These are phyloP conservation scores for Cephus pulcher DNA, from an alignment of 2,888 invertebrate species.

Conservation along the genomic window DNA sequence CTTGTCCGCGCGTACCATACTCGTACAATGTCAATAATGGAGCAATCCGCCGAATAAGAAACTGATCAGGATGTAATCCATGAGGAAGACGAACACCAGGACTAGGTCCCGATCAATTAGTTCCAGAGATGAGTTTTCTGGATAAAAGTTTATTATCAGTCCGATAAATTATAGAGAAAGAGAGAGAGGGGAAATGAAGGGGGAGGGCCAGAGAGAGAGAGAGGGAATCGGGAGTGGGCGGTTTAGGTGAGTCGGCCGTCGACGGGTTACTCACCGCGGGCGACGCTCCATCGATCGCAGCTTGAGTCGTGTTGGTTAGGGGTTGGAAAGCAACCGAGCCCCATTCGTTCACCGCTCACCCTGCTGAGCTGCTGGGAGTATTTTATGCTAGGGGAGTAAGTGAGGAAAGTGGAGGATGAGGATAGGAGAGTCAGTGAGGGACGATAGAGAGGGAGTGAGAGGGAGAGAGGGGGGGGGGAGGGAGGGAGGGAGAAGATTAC, in stretches of 20 bases:
- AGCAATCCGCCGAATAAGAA: background rate
- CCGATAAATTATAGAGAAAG: background rate
- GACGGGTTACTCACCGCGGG: slow-evolving; percentile 63
- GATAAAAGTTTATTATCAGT: background rate
- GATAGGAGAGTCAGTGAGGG: slow-evolving; percentile 30
- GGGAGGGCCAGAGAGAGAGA: background rate
- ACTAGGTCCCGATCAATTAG: background rate
- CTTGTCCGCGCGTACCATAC: background rate
- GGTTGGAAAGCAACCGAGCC: slow-evolving; percentile 40
- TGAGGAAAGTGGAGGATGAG: background rate
- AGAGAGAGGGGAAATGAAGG: background rate
- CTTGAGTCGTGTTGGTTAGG: slow-evolving; percentile 43
- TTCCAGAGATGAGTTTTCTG: background rate
- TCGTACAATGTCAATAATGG: background rate
- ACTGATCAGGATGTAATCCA: background rate
- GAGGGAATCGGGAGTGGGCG: background rate
- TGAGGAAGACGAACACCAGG: background rate
- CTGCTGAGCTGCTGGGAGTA: slow-evolving; percentile 37
- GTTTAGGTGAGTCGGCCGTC: slow-evolving; percentile 29
- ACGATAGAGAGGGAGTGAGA: slow-evolving; percentile 14
- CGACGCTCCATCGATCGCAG: slow-evolving; percentile 63
- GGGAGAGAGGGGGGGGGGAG: background rate
- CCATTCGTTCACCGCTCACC: slow-evolving; percentile 36
- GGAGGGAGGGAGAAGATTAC: background rate
- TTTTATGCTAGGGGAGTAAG: slow-evolving; percentile 36